Base-by-base conservation (phyloP, 2,888 invertebrate species). In the Agrochola litura region DNA sequence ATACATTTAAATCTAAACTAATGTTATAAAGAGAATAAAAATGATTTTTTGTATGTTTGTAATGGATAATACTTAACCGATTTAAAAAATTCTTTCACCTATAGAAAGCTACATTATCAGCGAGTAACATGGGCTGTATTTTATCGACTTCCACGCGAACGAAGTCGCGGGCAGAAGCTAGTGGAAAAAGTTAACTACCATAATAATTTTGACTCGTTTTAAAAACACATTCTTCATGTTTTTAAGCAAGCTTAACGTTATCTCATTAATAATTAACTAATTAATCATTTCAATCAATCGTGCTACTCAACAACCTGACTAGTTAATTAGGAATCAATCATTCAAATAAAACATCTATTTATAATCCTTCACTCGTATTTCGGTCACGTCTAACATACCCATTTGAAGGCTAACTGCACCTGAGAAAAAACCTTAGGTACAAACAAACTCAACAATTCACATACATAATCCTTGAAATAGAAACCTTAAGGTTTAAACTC, bases 311-410 rank as follows among this genome's bases (percentile, higher is more conserved):
- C 52, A 52, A 67, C 19, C 66, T 77, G 61, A 54, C 71, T 66
- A 71, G 74, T 49, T 76, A 77, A 88, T 88, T 83, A 87, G 72
- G 80, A 82, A 88, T 88, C 79, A 86, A 84, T 87, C 74, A 80
- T 65, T 78, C 30, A 16, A 41, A 72, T 74, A 79, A 76, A 81
- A 76, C 65, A 37, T 64, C 54, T 76, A 66, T 75, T 66, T 77
- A 82, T 52, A 83, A 86, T 81, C 79, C 77, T 69, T 78, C 70
- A 80, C 56, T 63, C 52, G 83, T 72, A 87, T 80, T 88, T 88
- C 82, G 89, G 89, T 86, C 83, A 89, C 75, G 81, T 76, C 63
- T 56, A 73, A 56, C 66, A 56, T 64, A 78, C 19, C n/a, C n/a
- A 68, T 22, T 69, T 77, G 85, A 85, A 89, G 88, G 88, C 46